Base-by-base conservation (phyloP, 2,113 vertebrate genomes). In the Ageneiosus marmoratus region DNA sequence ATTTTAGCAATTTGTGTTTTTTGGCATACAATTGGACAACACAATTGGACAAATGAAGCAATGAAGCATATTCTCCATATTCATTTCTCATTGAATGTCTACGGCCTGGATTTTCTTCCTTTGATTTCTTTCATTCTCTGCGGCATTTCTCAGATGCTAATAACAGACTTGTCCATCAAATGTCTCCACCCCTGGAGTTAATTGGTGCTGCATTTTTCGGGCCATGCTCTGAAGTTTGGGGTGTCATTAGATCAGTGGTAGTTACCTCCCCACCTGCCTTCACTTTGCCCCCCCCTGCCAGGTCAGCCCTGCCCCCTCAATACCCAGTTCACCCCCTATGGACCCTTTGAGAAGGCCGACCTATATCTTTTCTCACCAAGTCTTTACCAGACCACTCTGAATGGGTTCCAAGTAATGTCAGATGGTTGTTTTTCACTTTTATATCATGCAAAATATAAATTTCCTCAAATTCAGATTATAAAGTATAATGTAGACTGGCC, bases 111-210 rank as follows among this genome's bases (percentile, higher is more conserved):
- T 85, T 91, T 90, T 87, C 89, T 90, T 88, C 87, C 91, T 93
- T 90, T 90, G 87, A 89, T 91, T 91, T 91, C 91, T 93, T 91
- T 92, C 87, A 90, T 86, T 88, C 90, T 37, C 88, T 51, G 90
- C 88, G 79, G 88, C 88, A 83, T 89, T 91, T 89, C 92, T 90
- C 85, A 82, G 84, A 90, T 79, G 80, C 87, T 92, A 92, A 95
- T 94, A 94, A 94, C 92, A 93, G 92, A 92, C 93, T 90, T 92
- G 93, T 94, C 92, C 91, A 93, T 93, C 93, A 94, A 91, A 88
- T 88, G 87, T 88, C 90, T 92, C 92, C 92, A 79, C 93, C 91
- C 92, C 87, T 29, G 76, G 92, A 92, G 92, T 91, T 95, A 94
- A 94, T 93, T 95, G 94, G 91, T 84, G 85, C 84, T 81, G 89